Base-by-base conservation (phyloP, 2,888 invertebrate genomes). In the Brenthis ino region DNA sequence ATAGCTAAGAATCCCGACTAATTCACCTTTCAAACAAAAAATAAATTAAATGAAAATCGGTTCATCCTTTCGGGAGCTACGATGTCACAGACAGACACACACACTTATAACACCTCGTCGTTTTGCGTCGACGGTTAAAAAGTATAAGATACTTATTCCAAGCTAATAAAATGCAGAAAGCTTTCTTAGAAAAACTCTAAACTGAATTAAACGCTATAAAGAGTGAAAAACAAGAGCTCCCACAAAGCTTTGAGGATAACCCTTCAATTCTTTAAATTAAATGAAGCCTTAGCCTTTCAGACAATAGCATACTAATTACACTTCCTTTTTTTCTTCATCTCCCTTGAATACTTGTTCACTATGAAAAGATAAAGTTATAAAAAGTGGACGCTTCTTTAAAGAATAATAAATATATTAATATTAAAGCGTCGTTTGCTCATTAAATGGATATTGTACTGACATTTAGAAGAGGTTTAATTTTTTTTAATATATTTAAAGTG, bases 201-300 rank as follows among this genome's bases (percentile, higher is more conserved):
- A 64, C 57, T 68, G 57, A 57, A 68, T 67, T 61, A 54, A 66
- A 66, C 12, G 50, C 11, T 53, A 67, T 61, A 60, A 61, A 66
- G 61, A 67, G 37, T 37, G 28, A 33, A 53, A 61, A 53, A 61
- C 33, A 51, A 61, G 60, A 61, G 60, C 67, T 67, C 33, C 55
- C 61, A 56, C 60, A 67, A 67, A 61, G 67, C 67, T 67, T 67
- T 67, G 61, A 67, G 50, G 48, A 56, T 67, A 67, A 67, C 67
- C 67, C 61, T 67, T 67, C 61, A 68, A 68, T 57, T 56, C 68
- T 64, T 64, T 28, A 64, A 68, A 68, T 71, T 71, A 57, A 65
- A 65, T 65, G 58, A 69, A 60, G 53, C 65, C 37, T 64, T 47
- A 51, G 57, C 53, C 57, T 65, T 60, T 37, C 68, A 67, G 65